Percentiles rank a stretch among this genome's conserved stretches.
These are phyloP conservation scores for Leptopilina boulardi DNA, from an alignment of 1,140 invertebrate species.

Conservation along the genomic window DNA sequence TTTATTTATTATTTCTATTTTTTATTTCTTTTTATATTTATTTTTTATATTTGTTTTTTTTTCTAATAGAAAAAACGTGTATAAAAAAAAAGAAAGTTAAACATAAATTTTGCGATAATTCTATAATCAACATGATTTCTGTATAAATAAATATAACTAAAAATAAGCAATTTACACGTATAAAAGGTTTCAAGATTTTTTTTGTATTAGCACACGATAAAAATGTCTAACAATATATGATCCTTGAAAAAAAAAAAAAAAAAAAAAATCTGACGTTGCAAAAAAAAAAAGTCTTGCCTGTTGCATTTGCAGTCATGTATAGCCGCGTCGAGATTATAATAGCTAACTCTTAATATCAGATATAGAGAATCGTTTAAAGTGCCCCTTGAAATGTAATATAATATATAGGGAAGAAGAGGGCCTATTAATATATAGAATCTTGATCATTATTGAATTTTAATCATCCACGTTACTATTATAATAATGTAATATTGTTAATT, in stretches of 20 bases:
- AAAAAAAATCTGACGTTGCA: background rate
- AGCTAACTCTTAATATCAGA: slow-evolving; percentile 1
- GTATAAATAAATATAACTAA: too few relatives aligned
- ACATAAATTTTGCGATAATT: too few relatives aligned
- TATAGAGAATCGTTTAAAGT: slow-evolving; percentile 13
- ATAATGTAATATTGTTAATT: background rate
- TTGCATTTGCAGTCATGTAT: background rate
- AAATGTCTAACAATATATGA: background rate
- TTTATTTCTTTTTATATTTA: too few relatives aligned
- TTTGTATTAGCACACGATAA: background rate
- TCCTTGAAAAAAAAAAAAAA: slow-evolving; percentile 13
- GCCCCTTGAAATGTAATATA: background rate
- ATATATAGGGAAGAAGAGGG: background rate
- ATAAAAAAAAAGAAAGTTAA: too few relatives aligned
- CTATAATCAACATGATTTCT: too few relatives aligned
- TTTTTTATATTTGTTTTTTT: too few relatives aligned
- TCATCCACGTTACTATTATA: background rate
- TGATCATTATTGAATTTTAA: background rate
- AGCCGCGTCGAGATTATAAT: background rate
- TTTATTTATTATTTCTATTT: too few relatives aligned
- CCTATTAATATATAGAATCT: background rate
- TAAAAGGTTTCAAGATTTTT: background rate
- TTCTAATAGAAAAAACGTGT: too few relatives aligned
- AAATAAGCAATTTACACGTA: too few relatives aligned
- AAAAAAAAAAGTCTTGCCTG: slow-evolving; percentile 20